Conservation (phyloP, 2,113 vertebrate genomes). For the Porphyrio hochstetteri region DNA sequence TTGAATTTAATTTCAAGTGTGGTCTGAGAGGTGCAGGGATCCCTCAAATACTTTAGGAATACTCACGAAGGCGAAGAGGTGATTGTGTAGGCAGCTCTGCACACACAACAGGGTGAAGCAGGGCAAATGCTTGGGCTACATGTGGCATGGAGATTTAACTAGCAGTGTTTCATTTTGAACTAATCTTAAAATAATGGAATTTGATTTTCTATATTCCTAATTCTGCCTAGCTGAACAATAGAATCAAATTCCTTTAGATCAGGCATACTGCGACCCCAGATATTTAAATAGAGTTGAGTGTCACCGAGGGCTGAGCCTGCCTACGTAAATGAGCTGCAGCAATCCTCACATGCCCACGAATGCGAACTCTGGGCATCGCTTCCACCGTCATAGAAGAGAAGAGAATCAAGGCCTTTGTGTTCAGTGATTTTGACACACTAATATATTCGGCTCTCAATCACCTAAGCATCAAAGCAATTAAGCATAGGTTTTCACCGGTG, state of each 20-base stretch:
- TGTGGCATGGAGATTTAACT: background rate
- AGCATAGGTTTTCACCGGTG: background rate
- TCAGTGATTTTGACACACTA: background rate
- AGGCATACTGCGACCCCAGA: background rate
- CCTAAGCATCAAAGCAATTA: conserved; percentile 60
- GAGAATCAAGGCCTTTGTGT: conserved; percentile 24
- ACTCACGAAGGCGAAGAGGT: background rate
- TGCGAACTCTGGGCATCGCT: background rate
- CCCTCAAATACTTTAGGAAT: background rate
- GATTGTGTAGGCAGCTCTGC: background rate
- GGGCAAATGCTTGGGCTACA: background rate
- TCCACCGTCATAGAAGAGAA: background rate
- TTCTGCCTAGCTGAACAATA: background rate
- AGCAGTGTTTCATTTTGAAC: background rate
- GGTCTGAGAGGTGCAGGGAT: background rate
- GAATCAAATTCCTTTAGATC: background rate
- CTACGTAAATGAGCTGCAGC: background rate
- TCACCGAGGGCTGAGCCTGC: background rate
- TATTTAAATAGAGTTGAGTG: background rate
- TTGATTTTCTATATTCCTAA: background rate
- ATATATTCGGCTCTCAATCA: conserved; percentile 45
- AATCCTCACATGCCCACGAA: background rate
- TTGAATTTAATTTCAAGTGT: background rate
- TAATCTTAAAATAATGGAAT: background rate
- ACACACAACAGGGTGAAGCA: background rate